Evolutionary conservation across 2,113 vertebrate species (phyloP), one percentile per base, ranked within the genome.

Genomic region (Sula dactylatra): DNA sequence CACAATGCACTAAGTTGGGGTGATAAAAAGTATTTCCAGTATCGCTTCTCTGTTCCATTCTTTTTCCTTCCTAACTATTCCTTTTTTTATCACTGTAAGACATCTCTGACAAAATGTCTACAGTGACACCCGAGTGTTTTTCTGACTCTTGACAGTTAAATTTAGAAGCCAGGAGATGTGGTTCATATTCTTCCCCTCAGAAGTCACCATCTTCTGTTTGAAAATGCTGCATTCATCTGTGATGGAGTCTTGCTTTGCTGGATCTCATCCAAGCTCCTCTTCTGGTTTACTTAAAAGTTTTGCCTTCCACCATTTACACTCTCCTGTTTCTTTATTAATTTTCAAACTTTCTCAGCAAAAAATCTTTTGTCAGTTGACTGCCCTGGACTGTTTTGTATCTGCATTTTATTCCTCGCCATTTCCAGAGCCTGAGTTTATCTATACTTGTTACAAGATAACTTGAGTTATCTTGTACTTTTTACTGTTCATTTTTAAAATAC

Each of bases 91-190:
- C 90, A 66, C 71, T 83, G 90, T 6, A 10, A 90, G 55, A 50
- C 24, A 62, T 78, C 82, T 82, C 91, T 4, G 1, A 56, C 47
- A 90, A 95, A 86, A 78, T 94, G 71, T 76, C 80, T 70, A 25
- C 81, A 71, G 80, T 94, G 90, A 90, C 74, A 96, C 55, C 18
- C 42, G 67, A 92, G 32, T 11, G 2, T 81, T 96, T 95, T 96
- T 96, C 64, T 71, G 81, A 83, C 58, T 88, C 79, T 84, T 88
- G 64, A 67, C 71, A 59, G 88, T 88, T 94, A 92, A 86, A 78
- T 88, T 90, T 93, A 92, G 94, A 93, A 93, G 21, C 44, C 52
- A 71, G 47, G 90, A 89, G 64, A 90, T n/a, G 24, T 69, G 82
- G n/a, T 77, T 96, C 34, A 15, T 86, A 81, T 83, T 92, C 36